Base-by-base conservation (phyloP, 2,113 vertebrate genomes). In the Amblyopsis rosae region DNA sequence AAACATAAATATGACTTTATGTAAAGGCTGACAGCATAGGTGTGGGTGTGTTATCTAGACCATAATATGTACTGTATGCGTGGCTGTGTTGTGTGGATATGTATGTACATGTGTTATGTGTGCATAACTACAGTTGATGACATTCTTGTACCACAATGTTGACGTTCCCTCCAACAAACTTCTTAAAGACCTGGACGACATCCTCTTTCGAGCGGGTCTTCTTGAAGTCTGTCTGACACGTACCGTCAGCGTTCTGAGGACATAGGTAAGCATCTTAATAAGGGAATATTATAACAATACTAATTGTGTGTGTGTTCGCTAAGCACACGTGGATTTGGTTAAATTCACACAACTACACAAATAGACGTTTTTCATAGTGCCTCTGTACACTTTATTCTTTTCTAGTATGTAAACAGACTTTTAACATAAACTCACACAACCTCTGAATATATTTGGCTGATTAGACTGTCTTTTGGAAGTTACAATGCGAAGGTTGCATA, bases 141-240 rank as follows among this genome's bases (percentile, higher is more conserved):
- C 49, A 68, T 65, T 59, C 54, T 77, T 95, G 82, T 91, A 98
- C 98, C 82, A 96, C 81, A 75, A 96, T 94, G 88, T 85, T 87
- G 15, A 79, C 85, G 80, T 96, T 94, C 56, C 93, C 95, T 69
- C 91, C 94, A 55, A 97, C 94, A 80, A 99, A 99, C 75, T 96
- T 95, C 70, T 86, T 85, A 79, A 99, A 96, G 82, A 96, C 93
- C 4, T 93, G 90, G 12, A 90, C 90, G 88, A 99, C 94, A 75
- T 99, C 95, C 62, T 96, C 94, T 79, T 90, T 88, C 59, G 92
- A 95, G 61, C 93, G 91, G 0, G 96, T 99, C 65, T 94, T 99
- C 92, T 99, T 99, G 92, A 99, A 99, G 91, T 96, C 95, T 2
- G 96, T 99, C 70, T 93, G 95, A 84, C 98, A 98, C 0, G 95